phyloP scores from a whole-genome alignment of 1,140 invertebrate genomes.

The Drosophila oshimai region DNA sequence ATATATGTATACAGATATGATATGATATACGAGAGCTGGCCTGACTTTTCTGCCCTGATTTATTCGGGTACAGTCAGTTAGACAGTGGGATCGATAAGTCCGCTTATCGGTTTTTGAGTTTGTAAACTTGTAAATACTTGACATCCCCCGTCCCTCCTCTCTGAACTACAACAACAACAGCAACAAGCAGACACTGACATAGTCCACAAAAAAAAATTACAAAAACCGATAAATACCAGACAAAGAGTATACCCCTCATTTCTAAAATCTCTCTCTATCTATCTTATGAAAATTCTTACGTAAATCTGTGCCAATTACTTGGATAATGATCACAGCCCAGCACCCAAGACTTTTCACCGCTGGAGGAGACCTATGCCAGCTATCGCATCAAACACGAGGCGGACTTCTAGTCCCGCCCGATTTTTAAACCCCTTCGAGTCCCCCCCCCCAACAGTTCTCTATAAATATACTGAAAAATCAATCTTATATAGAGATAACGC shows the following conservation, averaged over 20 bases:
- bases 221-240: constrained; percentile 20
- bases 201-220: constrained; percentile 8
- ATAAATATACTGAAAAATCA: constrained; percentile 23
- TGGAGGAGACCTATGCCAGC: constrained; percentile 81
- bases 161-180: constrained; percentile 1
- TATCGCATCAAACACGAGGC: constrained; percentile 82
- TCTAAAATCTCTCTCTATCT: constrained; percentile 47
- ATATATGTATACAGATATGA: constrained; percentile 43
- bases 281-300: constrained; percentile 20
- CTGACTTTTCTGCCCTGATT: constrained; percentile 23
- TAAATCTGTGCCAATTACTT: constrained; percentile 72
- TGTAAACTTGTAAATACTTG: constrained; percentile 74
- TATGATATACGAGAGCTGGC: constrained; percentile 36
- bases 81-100: constrained; percentile 44
- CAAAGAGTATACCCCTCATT: constrained; percentile 22
- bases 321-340: constrained; percentile 58
- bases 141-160: constrained; percentile 8
- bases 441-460: constrained; percentile 7
- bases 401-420: constrained; percentile 60
- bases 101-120: constrained; percentile 63
- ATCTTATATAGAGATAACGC: constrained; percentile 41
- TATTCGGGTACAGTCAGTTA: constrained; percentile 36
- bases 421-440: constrained; percentile 1
- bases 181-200: constrained; percentile 35
- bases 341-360: constrained; percentile 75